phyloP scores from a whole-genome alignment of 37 sponge, comb jelly and placozoan genomes.

The Spongilla lacustris region DNA sequence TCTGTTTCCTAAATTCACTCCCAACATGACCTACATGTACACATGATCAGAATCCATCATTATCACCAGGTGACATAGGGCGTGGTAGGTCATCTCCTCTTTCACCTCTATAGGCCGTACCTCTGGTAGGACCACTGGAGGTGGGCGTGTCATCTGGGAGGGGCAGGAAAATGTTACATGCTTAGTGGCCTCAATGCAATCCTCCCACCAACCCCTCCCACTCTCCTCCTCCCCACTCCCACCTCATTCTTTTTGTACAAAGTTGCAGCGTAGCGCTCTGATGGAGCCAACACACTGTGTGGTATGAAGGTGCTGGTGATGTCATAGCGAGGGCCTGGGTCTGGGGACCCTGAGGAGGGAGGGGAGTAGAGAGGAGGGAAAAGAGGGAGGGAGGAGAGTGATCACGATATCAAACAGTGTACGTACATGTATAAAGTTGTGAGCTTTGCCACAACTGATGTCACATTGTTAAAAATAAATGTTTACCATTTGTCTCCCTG shows the following conservation, averaged over 20 bases:
- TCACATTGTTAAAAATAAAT: too few relatives aligned
- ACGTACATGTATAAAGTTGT: too few relatives aligned
- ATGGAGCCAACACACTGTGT: constrained; percentile 71
- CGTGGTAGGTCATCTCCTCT: neutral
- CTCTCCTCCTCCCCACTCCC: constrained; percentile 7
- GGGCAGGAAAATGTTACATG: neutral
- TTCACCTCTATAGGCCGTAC: neutral
- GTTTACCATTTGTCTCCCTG: too few relatives aligned
- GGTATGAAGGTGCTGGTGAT: constrained; percentile 49
- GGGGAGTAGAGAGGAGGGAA: neutral
- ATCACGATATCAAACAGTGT: too few relatives aligned
- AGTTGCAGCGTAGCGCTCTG: constrained; percentile 47
- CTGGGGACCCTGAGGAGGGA: constrained; percentile 32
- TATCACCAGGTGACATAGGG: neutral
- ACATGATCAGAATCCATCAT: neutral
- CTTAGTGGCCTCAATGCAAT: too few relatives aligned
- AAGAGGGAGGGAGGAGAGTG: neutral
- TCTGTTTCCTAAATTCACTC: constrained; percentile 93
- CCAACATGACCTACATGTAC: constrained; percentile 73
- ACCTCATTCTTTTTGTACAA: too few relatives aligned
- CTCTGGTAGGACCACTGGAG: neutral
- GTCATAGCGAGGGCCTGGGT: constrained; percentile 63
- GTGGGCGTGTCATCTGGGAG: neutral
- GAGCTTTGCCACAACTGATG: too few relatives aligned
- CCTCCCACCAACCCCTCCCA: too few relatives aligned